Evolutionary conservation across 1,140 invertebrate genomes (phyloP).

Genomic region (Periplaneta americana): DNA sequence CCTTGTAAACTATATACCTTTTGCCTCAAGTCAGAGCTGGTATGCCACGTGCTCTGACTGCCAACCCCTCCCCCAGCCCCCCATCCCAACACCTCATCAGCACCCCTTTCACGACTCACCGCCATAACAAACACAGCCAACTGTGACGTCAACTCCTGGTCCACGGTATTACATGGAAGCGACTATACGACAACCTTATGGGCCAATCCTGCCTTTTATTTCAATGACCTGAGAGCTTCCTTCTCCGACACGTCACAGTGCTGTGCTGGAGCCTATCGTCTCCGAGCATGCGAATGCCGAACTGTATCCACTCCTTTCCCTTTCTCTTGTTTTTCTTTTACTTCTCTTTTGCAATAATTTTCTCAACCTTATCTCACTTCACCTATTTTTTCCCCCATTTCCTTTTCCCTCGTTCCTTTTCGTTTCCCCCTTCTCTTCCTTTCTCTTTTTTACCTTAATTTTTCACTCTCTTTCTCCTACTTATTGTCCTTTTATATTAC

Average conservation of each 20-base stretch:
- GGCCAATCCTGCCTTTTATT: not conserved
- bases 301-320: too few relatives aligned
- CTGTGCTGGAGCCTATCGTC: too few relatives aligned
- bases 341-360: too few relatives aligned
- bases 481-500: too few relatives aligned
- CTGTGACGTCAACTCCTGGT: not conserved
- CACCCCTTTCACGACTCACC: conserved; percentile 2
- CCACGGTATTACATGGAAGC: not conserved
- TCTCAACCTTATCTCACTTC: too few relatives aligned
- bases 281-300: too few relatives aligned
- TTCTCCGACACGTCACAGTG: not conserved
- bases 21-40: not conserved
- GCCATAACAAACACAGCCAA: conserved; percentile 4
- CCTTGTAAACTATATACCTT: not conserved
- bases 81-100: not conserved
- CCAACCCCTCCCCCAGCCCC: not conserved
- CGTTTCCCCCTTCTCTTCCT: too few relatives aligned
- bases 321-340: too few relatives aligned
- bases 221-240: not conserved
- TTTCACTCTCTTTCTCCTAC: too few relatives aligned
- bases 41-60: conserved; percentile 4
- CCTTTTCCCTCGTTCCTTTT: too few relatives aligned
- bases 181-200: not conserved
- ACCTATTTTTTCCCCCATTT: too few relatives aligned
- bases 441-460: too few relatives aligned